Conservation (phyloP, 2,113 vertebrate genomes). For the Rhinolophus ferrumequinum region DNA sequence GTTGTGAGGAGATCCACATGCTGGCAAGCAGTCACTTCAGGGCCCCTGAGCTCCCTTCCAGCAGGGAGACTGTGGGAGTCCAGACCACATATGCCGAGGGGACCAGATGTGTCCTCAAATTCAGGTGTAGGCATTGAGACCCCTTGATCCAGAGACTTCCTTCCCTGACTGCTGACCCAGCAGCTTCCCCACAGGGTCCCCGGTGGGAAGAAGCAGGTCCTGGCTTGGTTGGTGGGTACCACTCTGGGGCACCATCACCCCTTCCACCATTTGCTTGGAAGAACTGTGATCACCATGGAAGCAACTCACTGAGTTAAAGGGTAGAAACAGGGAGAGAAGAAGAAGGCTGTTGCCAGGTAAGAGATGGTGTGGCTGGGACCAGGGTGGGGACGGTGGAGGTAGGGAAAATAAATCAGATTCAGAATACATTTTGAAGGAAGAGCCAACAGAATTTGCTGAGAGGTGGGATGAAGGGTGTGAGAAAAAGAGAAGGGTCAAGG, state of each 20-base stretch:
- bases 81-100: not conserved
- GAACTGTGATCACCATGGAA: not conserved
- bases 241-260: not conserved
- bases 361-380: not conserved
- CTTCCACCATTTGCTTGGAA: not conserved
- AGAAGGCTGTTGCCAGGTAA: not conserved
- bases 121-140: not conserved
- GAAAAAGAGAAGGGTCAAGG: not conserved
- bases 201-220: not conserved
- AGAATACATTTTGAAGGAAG: not conserved
- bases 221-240: not conserved
- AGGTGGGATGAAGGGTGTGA: not conserved
- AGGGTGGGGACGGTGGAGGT: not conserved
- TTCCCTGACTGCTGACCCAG: not conserved
- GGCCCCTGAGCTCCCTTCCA: not conserved
- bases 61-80: not conserved
- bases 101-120: not conserved
- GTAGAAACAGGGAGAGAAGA: not conserved
- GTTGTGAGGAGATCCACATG: not conserved
- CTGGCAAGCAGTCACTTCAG: not conserved
- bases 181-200: not conserved
- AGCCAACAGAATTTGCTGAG: not conserved
- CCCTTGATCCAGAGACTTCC: not conserved
- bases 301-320: not conserved
- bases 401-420: not conserved